A percentile compares a stretch with the other conserved stretches of the same genome.
Conservation (phyloP, 64 coral and sea anemone genomes). For the Anthopleura sola region DNA sequence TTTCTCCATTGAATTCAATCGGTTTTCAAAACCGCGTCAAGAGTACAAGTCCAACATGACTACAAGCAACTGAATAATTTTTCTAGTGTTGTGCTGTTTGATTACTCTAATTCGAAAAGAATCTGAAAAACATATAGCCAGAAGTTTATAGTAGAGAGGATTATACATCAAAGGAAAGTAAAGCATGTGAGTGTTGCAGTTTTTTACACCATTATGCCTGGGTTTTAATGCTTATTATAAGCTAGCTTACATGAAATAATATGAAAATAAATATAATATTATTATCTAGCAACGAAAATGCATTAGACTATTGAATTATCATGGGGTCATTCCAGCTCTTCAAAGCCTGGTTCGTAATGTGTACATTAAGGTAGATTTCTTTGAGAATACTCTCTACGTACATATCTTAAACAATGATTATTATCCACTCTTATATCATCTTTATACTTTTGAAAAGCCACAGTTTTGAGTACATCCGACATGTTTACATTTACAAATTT, state of each 20-base stretch:
- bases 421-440: too few species aligned
- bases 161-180: slow-evolving; percentile 1
- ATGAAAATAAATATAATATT: too few species aligned
- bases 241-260: not conserved
- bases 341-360: not conserved
- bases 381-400: too few species aligned
- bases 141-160: slow-evolving; percentile 13
- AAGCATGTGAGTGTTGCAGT: slow-evolving; percentile 17
- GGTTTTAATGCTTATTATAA: too few species aligned
- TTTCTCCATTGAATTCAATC: slow-evolving; percentile 12
- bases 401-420: too few species aligned
- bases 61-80: slow-evolving; percentile 17
- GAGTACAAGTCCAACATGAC: not conserved
- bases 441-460: too few species aligned
- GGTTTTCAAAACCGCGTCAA: not conserved
- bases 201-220: too few species aligned
- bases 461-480: too few species aligned
- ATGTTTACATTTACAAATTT: too few species aligned
- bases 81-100: not conserved
- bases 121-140: not conserved
- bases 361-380: too few species aligned
- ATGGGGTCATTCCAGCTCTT: not conserved
- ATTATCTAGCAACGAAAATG: too few species aligned
- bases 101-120: slow-evolving; percentile 6
- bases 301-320: too few species aligned